phyloP scores from a whole-genome alignment of 1,140 invertebrate genomes.

The Drosophila lacertosa region DNA sequence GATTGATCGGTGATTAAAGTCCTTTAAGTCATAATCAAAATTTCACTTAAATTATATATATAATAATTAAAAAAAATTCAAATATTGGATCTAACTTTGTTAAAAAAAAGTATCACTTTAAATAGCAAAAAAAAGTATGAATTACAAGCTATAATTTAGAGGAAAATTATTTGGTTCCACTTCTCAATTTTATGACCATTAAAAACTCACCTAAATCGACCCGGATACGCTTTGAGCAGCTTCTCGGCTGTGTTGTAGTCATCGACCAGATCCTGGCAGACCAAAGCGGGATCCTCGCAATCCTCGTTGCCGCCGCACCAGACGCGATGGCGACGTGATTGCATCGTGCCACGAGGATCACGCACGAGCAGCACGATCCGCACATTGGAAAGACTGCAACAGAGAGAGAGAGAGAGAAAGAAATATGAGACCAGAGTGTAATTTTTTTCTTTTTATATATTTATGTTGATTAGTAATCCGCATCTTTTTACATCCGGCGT shows the following conservation, averaged over 20 bases:
- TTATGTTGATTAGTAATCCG: constrained; percentile 24
- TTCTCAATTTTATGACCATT: too few relatives aligned
- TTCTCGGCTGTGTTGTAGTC: constrained; percentile 91
- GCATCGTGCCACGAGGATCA: constrained; percentile 93
- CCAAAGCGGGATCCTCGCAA: constrained; percentile 90
- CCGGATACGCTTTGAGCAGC: constrained; percentile 88
- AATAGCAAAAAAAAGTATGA: too few relatives aligned
- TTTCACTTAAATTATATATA: too few relatives aligned
- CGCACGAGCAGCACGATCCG: constrained; percentile 91
- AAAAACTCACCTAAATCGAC: constrained; percentile 88
- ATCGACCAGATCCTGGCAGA: constrained; percentile 92
- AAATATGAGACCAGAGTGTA: neutral
- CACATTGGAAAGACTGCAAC: constrained; percentile 87
- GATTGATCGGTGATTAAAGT: too few relatives aligned
- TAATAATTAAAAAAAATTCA: too few relatives aligned
- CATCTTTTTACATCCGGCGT: constrained; percentile 55
- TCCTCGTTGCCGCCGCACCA: constrained; percentile 94
- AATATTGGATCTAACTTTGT: too few relatives aligned
- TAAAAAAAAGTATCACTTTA: too few relatives aligned
- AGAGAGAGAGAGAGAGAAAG: neutral
- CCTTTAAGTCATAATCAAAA: too few relatives aligned
- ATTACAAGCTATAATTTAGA: too few relatives aligned
- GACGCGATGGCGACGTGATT: constrained; percentile 92
- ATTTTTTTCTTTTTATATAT: too few relatives aligned
- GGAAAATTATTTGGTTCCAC: too few relatives aligned